A percentile compares a stretch with the other conserved stretches of the same genome.
phyloP scores from a whole-genome alignment of 2,113 vertebrate genomes.

The Gadus macrocephalus region DNA sequence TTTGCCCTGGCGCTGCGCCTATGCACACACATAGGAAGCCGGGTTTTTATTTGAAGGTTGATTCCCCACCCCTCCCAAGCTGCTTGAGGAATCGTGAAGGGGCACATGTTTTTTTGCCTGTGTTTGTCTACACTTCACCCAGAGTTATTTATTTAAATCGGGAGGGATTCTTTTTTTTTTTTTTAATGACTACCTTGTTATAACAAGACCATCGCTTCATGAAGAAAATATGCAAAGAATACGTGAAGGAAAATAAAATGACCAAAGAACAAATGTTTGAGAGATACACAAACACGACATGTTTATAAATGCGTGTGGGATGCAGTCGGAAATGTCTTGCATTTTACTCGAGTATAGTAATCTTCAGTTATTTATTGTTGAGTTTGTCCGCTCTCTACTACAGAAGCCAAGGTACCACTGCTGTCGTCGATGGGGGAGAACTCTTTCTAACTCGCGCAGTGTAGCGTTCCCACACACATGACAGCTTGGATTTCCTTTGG shows the following conservation, averaged over 20 bases:
- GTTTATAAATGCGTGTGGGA: neutral
- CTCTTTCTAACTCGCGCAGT: constrained; percentile 22
- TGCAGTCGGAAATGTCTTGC: constrained; percentile 38
- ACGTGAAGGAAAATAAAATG: constrained; percentile 61
- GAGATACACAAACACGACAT: constrained; percentile 43
- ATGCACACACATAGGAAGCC: constrained; percentile 39
- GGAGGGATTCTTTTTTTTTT: constrained; percentile 33
- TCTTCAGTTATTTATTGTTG: constrained; percentile 43
- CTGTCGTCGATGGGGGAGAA: constrained; percentile 42
- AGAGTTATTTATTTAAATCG: constrained; percentile 69
- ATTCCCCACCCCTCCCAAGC: constrained; percentile 31
- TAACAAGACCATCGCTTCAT: constrained; percentile 36
- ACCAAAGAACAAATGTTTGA: constrained; percentile 79
- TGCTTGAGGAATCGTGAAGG: constrained; percentile 58
- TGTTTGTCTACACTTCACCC: constrained; percentile 61
- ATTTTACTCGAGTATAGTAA: constrained; percentile 23
- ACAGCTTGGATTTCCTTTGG: constrained; percentile 36
- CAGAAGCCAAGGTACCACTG: constrained; percentile 52
- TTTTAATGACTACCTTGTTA: constrained; percentile 35
- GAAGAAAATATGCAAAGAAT: constrained; percentile 70
- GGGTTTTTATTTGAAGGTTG: constrained; percentile 44
- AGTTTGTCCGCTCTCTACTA: constrained; percentile 42
- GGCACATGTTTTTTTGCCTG: constrained; percentile 65
- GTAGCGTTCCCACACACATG: constrained; percentile 28
- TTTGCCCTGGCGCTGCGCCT: constrained; percentile 8